Base-by-base conservation (phyloP, 2,113 vertebrate species). In the Pitta sordida region DNA sequence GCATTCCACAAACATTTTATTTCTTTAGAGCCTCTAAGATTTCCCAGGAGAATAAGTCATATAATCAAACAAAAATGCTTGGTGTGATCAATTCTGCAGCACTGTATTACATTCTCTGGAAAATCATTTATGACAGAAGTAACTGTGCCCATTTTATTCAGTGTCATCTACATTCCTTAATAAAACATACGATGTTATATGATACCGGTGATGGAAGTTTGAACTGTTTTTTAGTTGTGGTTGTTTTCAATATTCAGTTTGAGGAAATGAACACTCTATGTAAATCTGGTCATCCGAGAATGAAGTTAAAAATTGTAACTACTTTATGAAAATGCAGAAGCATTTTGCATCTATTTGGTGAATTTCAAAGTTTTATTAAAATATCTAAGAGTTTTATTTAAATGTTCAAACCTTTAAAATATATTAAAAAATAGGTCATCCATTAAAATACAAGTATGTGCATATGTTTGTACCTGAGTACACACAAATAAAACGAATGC, bases 61-160 rank as follows among this genome's bases (percentile, higher is more conserved):
- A 64, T 49, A 86, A 89, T 83, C 69, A 92, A 91, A 83, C 17
- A 75, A 86, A 95, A 95, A 81, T 71, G 10, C 63, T 86, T 78
- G 48, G 34, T 8, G 4, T 86, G 75, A 95, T 87, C 60, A 74
- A 81, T 92, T 94, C n/a, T 75, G 32, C 82, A 89, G 32, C 34
- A 83, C 29, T 26, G 13, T 3, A 0, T 81, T 87, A 27, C 23
- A 52, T 71, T 93, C 36, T 59, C 36, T 71, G 71, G 29, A 67
- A 83, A 89, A 37, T n/a, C 2, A 64, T 84, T 80, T 91, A 81
- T 65, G 37, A 80, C 91, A 91, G 65, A 93, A 93, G 56, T 12
- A 76, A 82, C 63, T 51, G 43, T 87, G 23, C 10, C 34, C 16
- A 14, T 51, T 20, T 74, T 82, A 67, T 76, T 83, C 19, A 44